Percentiles rank a stretch among this genome's conserved stretches.
Evolutionary conservation across 2,888 invertebrate genomes (phyloP).

Genomic region (Polyommatus iphigenia): DNA sequence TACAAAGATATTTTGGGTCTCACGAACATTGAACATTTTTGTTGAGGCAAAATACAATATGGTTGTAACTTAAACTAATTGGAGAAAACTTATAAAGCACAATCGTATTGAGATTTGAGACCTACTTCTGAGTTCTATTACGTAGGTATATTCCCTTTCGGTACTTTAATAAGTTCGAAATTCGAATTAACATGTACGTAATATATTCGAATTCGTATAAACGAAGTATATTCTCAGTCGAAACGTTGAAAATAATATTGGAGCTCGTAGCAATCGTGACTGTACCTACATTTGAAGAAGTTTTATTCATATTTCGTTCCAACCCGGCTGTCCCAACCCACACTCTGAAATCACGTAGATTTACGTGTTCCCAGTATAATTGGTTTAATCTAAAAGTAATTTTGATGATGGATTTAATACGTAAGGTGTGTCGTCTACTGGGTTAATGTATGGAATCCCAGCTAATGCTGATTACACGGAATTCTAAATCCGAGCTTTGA

Average conservation of each 20-base stretch:
- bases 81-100: background rate
- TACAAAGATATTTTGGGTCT: too few relatives aligned
- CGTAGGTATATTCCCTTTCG: background rate
- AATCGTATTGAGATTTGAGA: background rate
- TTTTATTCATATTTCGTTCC: background rate
- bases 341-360: background rate
- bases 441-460: background rate
- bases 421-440: background rate
- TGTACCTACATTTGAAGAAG: background rate
- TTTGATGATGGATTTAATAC: slow-evolving; percentile 8
- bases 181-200: background rate
- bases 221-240: background rate
- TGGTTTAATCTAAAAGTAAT: slow-evolving; percentile 12
- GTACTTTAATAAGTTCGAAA: background rate
- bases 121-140: background rate
- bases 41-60: too few relatives aligned
- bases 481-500: background rate
- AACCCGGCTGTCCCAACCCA: background rate
- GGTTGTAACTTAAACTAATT: too few relatives aligned
- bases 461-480: background rate
- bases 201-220: background rate
- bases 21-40: too few relatives aligned
- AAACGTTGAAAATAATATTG: background rate
- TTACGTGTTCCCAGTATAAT: slow-evolving; percentile 11
- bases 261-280: background rate